Evolutionary conservation across 2,888 invertebrate species (phyloP).

Genomic region (Pachycephus smyrnensis): DNA sequence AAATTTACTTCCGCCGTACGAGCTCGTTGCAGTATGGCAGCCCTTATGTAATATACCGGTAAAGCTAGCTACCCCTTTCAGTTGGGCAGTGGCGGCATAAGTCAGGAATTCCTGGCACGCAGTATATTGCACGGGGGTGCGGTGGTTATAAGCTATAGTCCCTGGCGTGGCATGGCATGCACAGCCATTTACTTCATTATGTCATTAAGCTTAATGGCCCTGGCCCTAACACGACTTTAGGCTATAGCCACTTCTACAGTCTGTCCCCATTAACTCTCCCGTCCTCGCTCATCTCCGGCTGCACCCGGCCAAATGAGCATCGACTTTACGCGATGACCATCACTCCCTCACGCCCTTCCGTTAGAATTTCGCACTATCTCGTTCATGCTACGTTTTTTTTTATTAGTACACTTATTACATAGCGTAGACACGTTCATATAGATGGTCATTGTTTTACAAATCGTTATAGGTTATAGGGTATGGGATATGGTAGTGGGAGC

Average conservation of each 20-base stretch:
- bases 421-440: background rate
- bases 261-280: constrained; percentile 61
- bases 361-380: background rate
- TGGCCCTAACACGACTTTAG: constrained; percentile 63
- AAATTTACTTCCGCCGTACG: constrained; percentile 40
- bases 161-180: constrained; percentile 60
- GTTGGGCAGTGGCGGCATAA: constrained; percentile 57
- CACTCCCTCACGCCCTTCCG: background rate
- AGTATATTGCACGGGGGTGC: constrained; percentile 62
- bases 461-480: background rate
- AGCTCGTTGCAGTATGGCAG: constrained; percentile 20
- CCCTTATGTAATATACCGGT: constrained; percentile 42
- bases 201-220: constrained; percentile 68
- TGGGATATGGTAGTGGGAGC: background rate
- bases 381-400: background rate
- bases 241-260: constrained; percentile 62
- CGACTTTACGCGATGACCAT: constrained; percentile 55
- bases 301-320: constrained; percentile 46
- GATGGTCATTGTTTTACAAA: background rate
- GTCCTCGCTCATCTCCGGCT: constrained; percentile 4
- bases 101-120: constrained; percentile 66
- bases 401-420: background rate
- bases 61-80: constrained; percentile 44
- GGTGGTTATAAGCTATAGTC: constrained; percentile 66
- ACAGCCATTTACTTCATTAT: constrained; percentile 68